A percentile compares a stretch with the other conserved stretches of the same genome.
Conservation (phyloP, 2,888 invertebrate genomes). For the Leptopterna dolabrata region DNA sequence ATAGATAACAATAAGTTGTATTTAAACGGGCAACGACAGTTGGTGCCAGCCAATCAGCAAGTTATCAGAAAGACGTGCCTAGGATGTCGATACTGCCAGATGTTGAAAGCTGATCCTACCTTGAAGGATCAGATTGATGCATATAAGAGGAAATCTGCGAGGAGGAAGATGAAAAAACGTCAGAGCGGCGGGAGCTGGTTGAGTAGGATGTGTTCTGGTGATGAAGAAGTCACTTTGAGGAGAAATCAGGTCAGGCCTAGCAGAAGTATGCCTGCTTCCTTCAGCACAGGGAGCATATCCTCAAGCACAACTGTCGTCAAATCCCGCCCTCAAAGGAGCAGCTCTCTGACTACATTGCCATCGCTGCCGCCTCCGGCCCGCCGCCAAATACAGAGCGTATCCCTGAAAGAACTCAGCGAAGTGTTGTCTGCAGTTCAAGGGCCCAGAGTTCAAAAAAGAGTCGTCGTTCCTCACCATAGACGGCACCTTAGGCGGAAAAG, state of each 20-base stretch:
- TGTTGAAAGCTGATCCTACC: constrained; percentile 59
- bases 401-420: constrained; percentile 71
- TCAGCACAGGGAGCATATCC: constrained; percentile 58
- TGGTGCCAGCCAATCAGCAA: constrained; percentile 48
- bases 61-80: constrained; percentile 59
- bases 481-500: constrained; percentile 64
- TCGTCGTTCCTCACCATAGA: constrained; percentile 53
- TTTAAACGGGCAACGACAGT: constrained; percentile 46
- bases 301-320: constrained; percentile 51
- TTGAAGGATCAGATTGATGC: constrained; percentile 60
- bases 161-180: constrained; percentile 58
- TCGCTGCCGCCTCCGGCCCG: constrained; percentile 69
- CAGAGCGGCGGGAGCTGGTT: constrained; percentile 55
- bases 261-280: constrained; percentile 60
- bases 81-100: constrained; percentile 61
- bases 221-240: constrained; percentile 41
- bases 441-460: constrained; percentile 56
- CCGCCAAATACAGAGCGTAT: constrained; percentile 69
- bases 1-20: constrained; percentile 50
- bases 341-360: constrained; percentile 65
- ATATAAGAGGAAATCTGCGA: constrained; percentile 59
- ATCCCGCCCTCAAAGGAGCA: constrained; percentile 57
- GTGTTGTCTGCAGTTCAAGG: constrained; percentile 69
- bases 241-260: constrained; percentile 61
- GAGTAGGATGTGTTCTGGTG: constrained; percentile 48